Evolutionary conservation across 1,140 invertebrate genomes (phyloP).

Genomic region (Asobara japonica): DNA sequence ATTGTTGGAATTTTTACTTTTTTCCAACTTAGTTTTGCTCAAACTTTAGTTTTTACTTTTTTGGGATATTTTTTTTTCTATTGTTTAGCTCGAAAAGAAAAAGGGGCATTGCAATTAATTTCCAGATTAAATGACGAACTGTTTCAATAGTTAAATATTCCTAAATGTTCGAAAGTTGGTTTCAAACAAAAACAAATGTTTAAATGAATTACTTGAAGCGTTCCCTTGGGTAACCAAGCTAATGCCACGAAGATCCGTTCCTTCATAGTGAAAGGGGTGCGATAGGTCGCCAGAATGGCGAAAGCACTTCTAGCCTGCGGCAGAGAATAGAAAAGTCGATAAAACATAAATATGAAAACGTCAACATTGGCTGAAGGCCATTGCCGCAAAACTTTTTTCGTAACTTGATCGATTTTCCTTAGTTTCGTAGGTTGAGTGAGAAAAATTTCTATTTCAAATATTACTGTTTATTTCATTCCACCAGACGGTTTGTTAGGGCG

Average conservation of each 20-base stretch:
- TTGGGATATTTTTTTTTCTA: no score
- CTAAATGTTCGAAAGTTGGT: no score
- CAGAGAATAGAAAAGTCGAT: conserved; percentile 9
- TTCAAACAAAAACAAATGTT: neutral
- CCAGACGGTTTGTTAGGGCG: no score
- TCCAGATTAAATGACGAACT: no score
- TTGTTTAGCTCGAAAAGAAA: no score
- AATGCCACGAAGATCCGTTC: conserved; percentile 56
- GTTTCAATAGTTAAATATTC: no score
- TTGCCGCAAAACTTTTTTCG: neutral
- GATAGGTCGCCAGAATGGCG: conserved; percentile 42
- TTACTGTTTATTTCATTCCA: no score
- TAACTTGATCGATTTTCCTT: neutral
- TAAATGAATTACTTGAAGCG: conserved; percentile 50
- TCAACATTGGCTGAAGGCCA: conserved; percentile 17
- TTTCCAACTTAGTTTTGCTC: no score
- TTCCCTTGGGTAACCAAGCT: conserved; percentile 59
- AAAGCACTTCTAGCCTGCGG: conserved; percentile 47
- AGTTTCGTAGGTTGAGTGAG: neutral
- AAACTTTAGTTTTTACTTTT: no score
- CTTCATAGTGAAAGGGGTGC: conserved; percentile 48
- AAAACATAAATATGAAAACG: conserved; percentile 28
- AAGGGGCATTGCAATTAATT: no score
- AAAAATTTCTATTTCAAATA: neutral
- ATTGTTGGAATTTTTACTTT: no score